Evolutionary conservation across 2,113 vertebrate species (phyloP), one percentile per base, ranked within the genome.

Genomic region (Hipposideros armiger): DNA sequence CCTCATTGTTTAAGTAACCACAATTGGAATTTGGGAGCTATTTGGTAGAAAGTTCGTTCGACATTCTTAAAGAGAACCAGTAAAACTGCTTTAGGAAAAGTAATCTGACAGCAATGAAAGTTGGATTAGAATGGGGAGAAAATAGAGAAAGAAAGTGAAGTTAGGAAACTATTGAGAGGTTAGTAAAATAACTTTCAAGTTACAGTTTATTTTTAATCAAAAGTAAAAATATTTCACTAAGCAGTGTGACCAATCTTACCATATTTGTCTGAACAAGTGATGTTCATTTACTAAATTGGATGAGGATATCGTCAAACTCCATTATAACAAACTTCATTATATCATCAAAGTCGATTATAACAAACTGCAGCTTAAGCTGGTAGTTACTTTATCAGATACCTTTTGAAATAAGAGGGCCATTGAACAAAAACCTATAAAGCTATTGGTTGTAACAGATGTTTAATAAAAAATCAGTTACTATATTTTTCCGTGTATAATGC

Each of bases 181-280:
- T 73, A 66, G 77, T 74, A 60, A 91, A 84, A 54, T 69, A 24
- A 85, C 87, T 80, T 81, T 66, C 9, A 19, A 73, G 7, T 78
- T 83, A 83, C 16, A 90, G 36, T 76, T 93, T 15, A 67, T 82
- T 90, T 94, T 91, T 66, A 85, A 24, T 76, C 45, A 88, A 70
- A 95, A 84, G 45, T 87, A 50, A 95, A 92, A 86, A 60, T 82
- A 56, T 28, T 77, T 72, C 14, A 81, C 28, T 62, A 47, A 83
- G 58, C 19, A 9, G 15, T 78, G 36, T 83, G 66, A 90, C 42
- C 36, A 66, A 0, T 84, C 30, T 87, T 85, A 19, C 11, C 83
- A 87, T 19, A n/a, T 56, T 81, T 92, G 47, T 88, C 66, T 82
- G 52, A 62, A 52, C 36, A 62, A 89, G 50, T 56, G 40, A 50